These are phyloP conservation scores for Monopis laevigella DNA, from an alignment of 2,888 invertebrate species.

Conservation along the genomic window DNA sequence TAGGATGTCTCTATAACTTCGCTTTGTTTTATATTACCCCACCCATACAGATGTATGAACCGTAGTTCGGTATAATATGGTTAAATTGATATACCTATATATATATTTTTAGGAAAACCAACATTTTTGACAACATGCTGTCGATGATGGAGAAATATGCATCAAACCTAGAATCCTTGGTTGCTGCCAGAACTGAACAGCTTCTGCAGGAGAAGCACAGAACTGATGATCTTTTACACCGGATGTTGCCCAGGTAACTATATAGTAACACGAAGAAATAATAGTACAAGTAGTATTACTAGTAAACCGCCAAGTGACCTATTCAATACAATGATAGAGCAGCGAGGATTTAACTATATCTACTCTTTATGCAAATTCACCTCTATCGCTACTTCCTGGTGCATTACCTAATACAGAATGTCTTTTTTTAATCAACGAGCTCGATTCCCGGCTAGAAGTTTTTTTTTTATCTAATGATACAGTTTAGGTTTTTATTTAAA, in stretches of 20 bases:
- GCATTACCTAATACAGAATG: no score
- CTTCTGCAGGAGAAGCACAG: constrained; percentile 85
- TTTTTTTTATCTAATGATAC: no score
- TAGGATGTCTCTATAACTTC: neutral
- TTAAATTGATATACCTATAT: neutral
- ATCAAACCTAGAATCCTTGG: constrained; percentile 83
- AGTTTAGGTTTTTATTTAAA: no score
- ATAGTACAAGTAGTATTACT: no score
- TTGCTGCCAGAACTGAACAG: constrained; percentile 84
- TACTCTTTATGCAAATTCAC: no score
- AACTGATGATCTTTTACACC: constrained; percentile 82
- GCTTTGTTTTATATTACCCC: neutral
- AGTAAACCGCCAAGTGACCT: no score
- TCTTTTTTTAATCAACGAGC: no score
- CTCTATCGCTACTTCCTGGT: no score
- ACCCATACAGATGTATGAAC: neutral
- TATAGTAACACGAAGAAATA: no score
- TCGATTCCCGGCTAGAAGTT: no score
- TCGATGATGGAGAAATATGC: constrained; percentile 93
- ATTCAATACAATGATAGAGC: no score
- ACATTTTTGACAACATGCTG: constrained; percentile 90
- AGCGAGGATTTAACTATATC: no score
- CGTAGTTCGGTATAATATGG: neutral
- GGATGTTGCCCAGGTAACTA: constrained; percentile 84
- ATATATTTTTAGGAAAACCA: constrained; percentile 70